These are phyloP conservation scores for Psammodynastes pulverulentus DNA, from an alignment of 2,113 vertebrate species.

Conservation along the genomic window DNA sequence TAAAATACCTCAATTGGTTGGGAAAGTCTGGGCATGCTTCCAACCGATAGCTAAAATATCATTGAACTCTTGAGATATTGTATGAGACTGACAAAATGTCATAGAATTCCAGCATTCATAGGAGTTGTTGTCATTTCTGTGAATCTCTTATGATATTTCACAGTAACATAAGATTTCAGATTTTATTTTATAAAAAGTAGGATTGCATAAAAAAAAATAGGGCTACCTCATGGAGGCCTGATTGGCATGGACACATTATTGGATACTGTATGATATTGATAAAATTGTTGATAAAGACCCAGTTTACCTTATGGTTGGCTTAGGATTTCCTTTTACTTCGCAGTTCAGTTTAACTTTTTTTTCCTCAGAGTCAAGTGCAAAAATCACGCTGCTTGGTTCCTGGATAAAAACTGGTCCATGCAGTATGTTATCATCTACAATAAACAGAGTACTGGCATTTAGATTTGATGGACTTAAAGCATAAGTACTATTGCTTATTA, in stretches of 20 bases:
- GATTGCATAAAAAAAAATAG: background rate
- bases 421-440: conserved; percentile 76
- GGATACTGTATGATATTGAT: background rate
- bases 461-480: background rate
- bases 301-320: conserved; percentile 82
- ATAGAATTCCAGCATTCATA: background rate
- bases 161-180: background rate
- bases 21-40: background rate
- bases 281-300: background rate
- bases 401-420: conserved; percentile 87
- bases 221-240: background rate
- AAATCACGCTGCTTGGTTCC: conserved; percentile 88
- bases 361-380: conserved; percentile 88
- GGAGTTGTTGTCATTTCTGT: background rate
- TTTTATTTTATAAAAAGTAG: background rate
- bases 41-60: background rate
- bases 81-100: background rate
- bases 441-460: conserved; percentile 26
- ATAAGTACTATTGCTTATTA: background rate
- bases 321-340: conserved; percentile 86
- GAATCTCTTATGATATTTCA: background rate
- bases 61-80: background rate
- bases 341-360: conserved; percentile 90
- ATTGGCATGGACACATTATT: background rate
- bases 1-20: background rate